Conservation (phyloP, 2,113 vertebrate species). For the Zeus faber region DNA sequence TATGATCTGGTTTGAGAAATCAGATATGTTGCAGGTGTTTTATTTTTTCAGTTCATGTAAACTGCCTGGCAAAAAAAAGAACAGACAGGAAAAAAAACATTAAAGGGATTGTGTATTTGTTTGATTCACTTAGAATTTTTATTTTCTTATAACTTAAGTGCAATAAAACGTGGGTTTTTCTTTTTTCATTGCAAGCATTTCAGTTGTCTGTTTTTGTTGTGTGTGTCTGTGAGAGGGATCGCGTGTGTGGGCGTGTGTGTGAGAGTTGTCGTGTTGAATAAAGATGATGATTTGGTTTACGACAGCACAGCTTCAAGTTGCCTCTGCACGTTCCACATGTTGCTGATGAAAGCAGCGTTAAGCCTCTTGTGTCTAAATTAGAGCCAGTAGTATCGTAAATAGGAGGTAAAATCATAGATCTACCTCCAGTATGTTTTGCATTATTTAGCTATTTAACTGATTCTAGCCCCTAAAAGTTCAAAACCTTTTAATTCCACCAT, state of each 20-base stretch:
- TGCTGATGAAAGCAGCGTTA: too few species aligned
- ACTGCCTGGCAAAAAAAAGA: slow-evolving; percentile 89
- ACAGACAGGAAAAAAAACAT: slow-evolving; percentile 93
- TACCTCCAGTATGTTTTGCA: too few species aligned
- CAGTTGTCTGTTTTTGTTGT: slow-evolving; percentile 81
- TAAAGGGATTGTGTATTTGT: slow-evolving; percentile 99
- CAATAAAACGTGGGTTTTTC: slow-evolving; percentile 98
- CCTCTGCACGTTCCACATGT: too few species aligned
- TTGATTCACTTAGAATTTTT: slow-evolving; percentile 99
- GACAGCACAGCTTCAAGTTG: too few species aligned
- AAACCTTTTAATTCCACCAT: too few species aligned
- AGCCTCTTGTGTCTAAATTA: too few species aligned
- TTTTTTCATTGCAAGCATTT: slow-evolving; percentile 96
- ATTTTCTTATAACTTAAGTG: slow-evolving; percentile 99
- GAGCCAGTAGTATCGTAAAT: too few species aligned
- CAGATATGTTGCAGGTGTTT: slow-evolving; percentile 93
- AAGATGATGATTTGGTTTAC: slow-evolving; percentile 67
- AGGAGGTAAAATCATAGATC: too few species aligned
- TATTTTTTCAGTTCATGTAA: slow-evolving; percentile 94
- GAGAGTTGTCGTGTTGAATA: slow-evolving; percentile 75
- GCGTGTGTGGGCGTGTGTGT: slow-evolving; percentile 73
- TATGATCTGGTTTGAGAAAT: slow-evolving; percentile 99
- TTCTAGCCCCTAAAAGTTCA: too few species aligned
- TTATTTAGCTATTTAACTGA: too few species aligned
- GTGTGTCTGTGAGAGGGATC: too few species aligned